phyloP scores from a whole-genome alignment of 2,113 vertebrate genomes.

The Sakesphorus luctuosus region DNA sequence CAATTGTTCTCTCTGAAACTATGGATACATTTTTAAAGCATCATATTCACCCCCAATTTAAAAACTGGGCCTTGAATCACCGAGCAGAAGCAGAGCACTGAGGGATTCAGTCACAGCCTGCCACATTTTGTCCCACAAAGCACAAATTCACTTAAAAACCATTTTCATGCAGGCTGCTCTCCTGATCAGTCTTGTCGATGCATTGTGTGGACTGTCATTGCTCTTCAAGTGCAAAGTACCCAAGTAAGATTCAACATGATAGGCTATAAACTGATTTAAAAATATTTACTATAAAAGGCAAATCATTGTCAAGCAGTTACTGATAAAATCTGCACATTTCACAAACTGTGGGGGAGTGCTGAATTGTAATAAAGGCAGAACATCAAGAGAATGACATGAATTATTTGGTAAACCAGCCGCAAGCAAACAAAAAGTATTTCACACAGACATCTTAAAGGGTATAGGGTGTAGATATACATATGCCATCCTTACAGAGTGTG shows the following conservation, averaged over 20 bases:
- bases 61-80: background rate
- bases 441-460: background rate
- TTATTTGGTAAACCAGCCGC: background rate
- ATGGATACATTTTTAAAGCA: background rate
- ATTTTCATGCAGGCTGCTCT: background rate
- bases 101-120: background rate
- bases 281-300: constrained; percentile 50
- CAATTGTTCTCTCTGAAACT: background rate
- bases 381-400: background rate
- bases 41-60: background rate
- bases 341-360: constrained; percentile 3
- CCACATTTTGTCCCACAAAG: background rate
- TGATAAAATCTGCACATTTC: constrained; percentile 38
- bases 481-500: background rate
- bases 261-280: background rate
- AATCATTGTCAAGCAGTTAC: background rate
- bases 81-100: background rate
- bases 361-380: background rate
- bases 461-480: too few species aligned
- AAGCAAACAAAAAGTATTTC: background rate
- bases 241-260: background rate
- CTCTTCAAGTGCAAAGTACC: background rate
- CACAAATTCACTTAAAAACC: background rate
- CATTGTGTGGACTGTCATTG: background rate
- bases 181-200: background rate